These are phyloP conservation scores for Drosophila conformis DNA, from an alignment of 2,888 invertebrate species.

Conservation along the genomic window DNA sequence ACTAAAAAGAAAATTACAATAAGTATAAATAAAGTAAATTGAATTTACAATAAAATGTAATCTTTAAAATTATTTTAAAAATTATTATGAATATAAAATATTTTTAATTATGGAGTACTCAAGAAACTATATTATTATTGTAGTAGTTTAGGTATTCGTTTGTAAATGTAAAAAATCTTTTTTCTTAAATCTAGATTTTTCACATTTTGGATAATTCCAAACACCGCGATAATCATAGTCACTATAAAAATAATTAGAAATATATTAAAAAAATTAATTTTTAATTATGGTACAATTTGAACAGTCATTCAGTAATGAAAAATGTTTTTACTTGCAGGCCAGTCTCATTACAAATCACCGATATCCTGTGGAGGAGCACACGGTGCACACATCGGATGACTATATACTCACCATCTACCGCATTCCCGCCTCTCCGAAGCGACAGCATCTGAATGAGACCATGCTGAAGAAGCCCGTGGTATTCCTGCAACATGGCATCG, in stretches of 20 bases:
- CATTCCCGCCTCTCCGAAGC: constrained; percentile 80
- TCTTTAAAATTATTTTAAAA: not conserved
- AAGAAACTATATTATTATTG: not conserved
- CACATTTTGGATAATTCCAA: too few species aligned
- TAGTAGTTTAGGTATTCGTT: not conserved
- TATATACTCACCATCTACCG: constrained; percentile 83
- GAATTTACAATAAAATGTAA: not conserved
- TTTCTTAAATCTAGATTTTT: not conserved
- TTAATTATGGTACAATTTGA: not conserved
- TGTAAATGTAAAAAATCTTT: not conserved
- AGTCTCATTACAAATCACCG: constrained; percentile 77
- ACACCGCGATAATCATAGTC: too few species aligned
- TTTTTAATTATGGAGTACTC: not conserved
- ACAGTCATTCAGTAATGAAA: not conserved
- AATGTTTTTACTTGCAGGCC: constrained; percentile 59
- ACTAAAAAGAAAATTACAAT: not conserved
- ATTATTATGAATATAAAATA: not conserved
- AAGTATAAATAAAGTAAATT: not conserved
- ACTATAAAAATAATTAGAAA: too few species aligned
- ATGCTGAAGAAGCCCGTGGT: constrained; percentile 82
- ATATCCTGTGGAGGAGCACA: constrained; percentile 90
- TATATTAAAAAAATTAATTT: not conserved
- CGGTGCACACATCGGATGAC: constrained; percentile 79
- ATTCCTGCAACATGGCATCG: constrained; percentile 89
- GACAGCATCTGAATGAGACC: constrained; percentile 38